These are phyloP conservation scores for Conus canariensis DNA, from an alignment of 2,888 invertebrate species.

Conservation along the genomic window DNA sequence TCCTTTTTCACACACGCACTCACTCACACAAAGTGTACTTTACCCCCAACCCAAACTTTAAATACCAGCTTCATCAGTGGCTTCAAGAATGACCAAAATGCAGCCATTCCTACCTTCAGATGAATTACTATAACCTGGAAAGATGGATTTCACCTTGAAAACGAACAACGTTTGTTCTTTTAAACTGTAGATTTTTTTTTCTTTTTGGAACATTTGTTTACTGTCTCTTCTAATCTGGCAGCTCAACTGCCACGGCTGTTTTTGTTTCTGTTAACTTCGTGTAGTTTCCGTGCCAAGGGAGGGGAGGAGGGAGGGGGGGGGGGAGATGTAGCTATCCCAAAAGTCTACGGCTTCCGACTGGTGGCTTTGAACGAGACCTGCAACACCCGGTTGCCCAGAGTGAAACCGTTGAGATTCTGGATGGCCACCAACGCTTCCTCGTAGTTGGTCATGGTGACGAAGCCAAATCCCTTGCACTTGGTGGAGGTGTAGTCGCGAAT, in stretches of 20 bases:
- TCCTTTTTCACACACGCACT: background rate
- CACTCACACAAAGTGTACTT: background rate
- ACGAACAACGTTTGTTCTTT: background rate
- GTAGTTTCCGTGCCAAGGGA: background rate
- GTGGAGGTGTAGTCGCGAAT: constrained; percentile 96
- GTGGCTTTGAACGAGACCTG: constrained; percentile 97
- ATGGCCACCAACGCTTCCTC: constrained; percentile 98
- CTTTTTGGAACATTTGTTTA: background rate
- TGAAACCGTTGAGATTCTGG: constrained; percentile 96
- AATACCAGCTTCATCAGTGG: constrained; percentile 3
- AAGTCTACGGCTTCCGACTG: constrained; percentile 81
- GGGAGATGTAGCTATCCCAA: no score
- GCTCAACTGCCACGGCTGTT: constrained; percentile 17
- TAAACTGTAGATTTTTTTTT: background rate
- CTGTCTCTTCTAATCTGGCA: background rate
- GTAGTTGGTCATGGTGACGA: constrained; percentile 99
- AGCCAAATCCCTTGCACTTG: constrained; percentile 99
- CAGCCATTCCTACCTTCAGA: constrained; percentile 34
- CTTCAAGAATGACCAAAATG: constrained; percentile 32
- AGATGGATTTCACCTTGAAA: constrained; percentile 25
- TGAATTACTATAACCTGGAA: background rate
- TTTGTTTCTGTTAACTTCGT: background rate
- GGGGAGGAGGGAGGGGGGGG: background rate
- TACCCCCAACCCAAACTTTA: background rate
- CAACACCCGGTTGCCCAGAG: constrained; percentile 94